Evolutionary conservation across 2,113 vertebrate species (phyloP), one percentile per base, ranked within the genome.

Genomic region (Forbesichthys agassizii): DNA sequence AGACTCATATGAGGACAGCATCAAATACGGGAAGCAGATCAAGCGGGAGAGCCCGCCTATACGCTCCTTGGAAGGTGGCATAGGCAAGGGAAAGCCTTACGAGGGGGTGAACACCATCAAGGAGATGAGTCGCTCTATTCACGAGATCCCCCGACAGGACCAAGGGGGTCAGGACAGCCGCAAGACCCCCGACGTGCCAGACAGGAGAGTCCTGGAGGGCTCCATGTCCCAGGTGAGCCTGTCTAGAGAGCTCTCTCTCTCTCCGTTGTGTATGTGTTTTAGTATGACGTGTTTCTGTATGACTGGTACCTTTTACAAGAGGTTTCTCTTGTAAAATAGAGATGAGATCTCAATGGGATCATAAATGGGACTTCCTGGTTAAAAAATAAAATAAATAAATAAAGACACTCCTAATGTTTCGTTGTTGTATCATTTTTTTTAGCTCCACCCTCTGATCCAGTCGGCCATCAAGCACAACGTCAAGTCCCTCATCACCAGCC

Each of bases 401-500:
- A 27, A 27, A 27, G 27, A 13, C 5, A 5, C 36, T 42, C 16
- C 13, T 1, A 55, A n/a, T 36, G 13, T 47, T 33, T 9, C 11
- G 62, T 61, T 18, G 14, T 5, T 61, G 60, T 20, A 27, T 27
- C 1, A 27, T 27, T 27, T 27, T 3, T 27, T 42, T 63, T 82
- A 99, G 97, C 96, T 95, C 27, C 96, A 96, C 71, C 91, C 95
- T 74, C 91, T 96, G 88, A 97, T 82, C 85, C 96, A 96, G 80
- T 91, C 96, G 11, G 88, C 95, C 70, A 98, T 99, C 90, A 99
- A 99, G 90, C 98, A 99, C 89, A 98, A 98, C 51, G 98, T 99
- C 77, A 99, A 98, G 91, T 98, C 97, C 59, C 90, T 99, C 61
- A 97, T 99, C 88, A 97, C 96, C 61, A 96, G 94, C 82, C 94